Base-by-base conservation (phyloP, 2,113 vertebrate species). In the Oceanodroma tethys region DNA sequence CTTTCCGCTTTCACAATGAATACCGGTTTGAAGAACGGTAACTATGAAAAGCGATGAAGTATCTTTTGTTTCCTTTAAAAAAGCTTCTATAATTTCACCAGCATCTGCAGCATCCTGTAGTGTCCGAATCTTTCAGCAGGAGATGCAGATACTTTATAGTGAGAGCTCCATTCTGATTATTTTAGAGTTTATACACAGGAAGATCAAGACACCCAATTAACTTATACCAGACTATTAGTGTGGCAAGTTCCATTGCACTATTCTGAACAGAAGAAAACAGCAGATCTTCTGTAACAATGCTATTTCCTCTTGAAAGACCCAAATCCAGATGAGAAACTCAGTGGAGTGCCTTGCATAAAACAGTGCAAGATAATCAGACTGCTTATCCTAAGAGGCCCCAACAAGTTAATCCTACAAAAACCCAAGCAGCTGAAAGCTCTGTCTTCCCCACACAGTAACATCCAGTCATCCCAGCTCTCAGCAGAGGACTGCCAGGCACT, bases 251-350 rank as follows among this genome's bases (percentile, higher is more conserved):
- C 63, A 45, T 3, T 48, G 36, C 0, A 2, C 62, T 65, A 8
- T 36, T 72, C 68, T 42, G 32, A 87, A 43, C 32, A 85, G 23
- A 81, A 59, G 56, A 56, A 75, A 88, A 78, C 0, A 68, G 84
- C 34, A 66, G 29, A 47, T 34, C 26, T 71, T 68, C 36, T 62
- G 12, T 25, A 30, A 32, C 19, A 55, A 40, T n/a, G 55, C 42
- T 67, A 21, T 40, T 88, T 92, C 68, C 52, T 86, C 91, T 71
- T 63, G 52, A 68, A 90, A 93, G 42, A 82, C 13, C 47, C 60
- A 80, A 86, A 52, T 73, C 40, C 2, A 1, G 18, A 30, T 6
- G 14, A 88, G 38, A 72, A 81, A 63, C 56, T 47, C 86, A n/a
- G 72, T 7, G n/a, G 63, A 81, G 38, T 63, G 45, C 40, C 86